Base-by-base conservation (phyloP, 2,113 vertebrate genomes). In the Butorides virescens region DNA sequence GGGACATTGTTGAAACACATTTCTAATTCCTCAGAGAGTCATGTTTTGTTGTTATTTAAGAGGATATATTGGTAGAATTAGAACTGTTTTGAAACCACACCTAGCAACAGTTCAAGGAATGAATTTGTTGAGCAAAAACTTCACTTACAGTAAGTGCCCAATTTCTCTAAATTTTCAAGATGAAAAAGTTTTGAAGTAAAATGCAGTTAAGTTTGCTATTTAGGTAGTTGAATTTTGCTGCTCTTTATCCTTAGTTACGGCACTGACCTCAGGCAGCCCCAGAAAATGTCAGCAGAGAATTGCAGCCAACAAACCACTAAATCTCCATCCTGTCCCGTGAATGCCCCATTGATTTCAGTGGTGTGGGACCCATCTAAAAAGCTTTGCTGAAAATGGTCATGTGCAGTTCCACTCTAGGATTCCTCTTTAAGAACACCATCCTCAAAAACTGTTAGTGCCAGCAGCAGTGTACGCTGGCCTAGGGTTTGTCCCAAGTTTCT, bases 11-110 rank as follows among this genome's bases (percentile, higher is more conserved):
- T 95, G 90, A 96, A 96, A 97, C 87, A 89, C 89, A 96, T 96
- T 97, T 90, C 91, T 80, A 96, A 94, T 93, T 96, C 88, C 78
- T 95, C 78, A 34, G 96, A 96, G 66, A 75, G 83, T 94, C 86
- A 87, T 95, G 86, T 86, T 98, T 79, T 91, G 95, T 94, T 95
- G 77, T 96, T 97, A 79, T 97, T 97, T 95, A 97, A 97, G 86
- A 67, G 63, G 46, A 67, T 74, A 88, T 71, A 96, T 62, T 75
- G 49, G 74, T 93, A 83, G 91, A 94, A 96, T 82, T 92, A 94
- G 90, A 93, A 71, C 67, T 97, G 91, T 92, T 98, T 97, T 86
- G 91, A 97, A 93, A 84, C 93, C 95, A 97, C 96, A 96, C 93
- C 96, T 95, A 98, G 89, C 95, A 97, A 97, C 85, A 80, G 49